Conservation (phyloP, 2,888 invertebrate species). For the Nycteola revayana region DNA sequence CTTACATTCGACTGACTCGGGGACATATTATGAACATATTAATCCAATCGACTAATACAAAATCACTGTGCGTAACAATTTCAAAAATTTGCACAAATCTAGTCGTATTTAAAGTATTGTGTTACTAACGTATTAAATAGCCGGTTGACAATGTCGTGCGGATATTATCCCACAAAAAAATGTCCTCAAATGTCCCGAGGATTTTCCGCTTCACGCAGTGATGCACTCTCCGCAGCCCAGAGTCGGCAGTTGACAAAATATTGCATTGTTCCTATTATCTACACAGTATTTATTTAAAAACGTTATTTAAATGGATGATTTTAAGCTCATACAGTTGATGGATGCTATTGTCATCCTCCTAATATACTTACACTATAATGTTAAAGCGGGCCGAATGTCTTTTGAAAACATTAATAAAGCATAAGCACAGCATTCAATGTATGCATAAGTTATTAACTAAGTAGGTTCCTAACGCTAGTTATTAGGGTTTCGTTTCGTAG, state of each 20-base stretch:
- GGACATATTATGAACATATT: conserved; percentile 55
- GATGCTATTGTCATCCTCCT: conserved; percentile 64
- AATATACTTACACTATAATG: conserved; percentile 64
- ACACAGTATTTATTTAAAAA: conserved; percentile 81
- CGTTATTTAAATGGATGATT: conserved; percentile 82
- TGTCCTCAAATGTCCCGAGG: conserved; percentile 80
- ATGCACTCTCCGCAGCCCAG: conserved; percentile 73
- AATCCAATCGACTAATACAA: conserved; percentile 72
- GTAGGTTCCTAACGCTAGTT: conserved; percentile 16
- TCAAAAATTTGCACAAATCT: conserved; percentile 81
- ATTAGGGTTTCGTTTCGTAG: conserved; percentile 10
- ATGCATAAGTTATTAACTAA: conserved; percentile 16
- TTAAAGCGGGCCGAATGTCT: conserved; percentile 37
- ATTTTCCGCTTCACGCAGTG: conserved; percentile 81
- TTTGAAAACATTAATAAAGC: conserved; percentile 32
- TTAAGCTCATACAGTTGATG: conserved; percentile 74
- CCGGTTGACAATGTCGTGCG: conserved; percentile 80
- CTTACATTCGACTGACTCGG: conserved; percentile 25
- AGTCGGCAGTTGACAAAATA: conserved; percentile 82
- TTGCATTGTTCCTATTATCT: conserved; percentile 81
- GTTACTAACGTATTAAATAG: conserved; percentile 80
- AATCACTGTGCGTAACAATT: conserved; percentile 73
- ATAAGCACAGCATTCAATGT: conserved; percentile 2
- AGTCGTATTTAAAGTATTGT: conserved; percentile 80
- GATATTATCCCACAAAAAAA: conserved; percentile 81